Conservation (phyloP, 2,888 invertebrate species). For the Apocheima hispidaria region DNA sequence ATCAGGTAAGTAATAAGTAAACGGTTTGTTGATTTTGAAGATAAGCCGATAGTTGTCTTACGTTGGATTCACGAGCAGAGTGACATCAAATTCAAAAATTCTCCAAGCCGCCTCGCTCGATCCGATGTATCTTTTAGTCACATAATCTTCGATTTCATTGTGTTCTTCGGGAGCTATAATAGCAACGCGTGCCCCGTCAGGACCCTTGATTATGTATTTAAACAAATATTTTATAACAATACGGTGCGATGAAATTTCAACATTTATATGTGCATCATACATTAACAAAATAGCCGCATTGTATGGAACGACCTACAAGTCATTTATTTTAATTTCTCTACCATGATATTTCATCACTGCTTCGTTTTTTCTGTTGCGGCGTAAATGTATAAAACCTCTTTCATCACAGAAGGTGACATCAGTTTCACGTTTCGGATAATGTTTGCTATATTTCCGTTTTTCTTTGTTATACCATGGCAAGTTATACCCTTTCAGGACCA, state of each 20-base stretch:
- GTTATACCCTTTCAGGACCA: constrained; percentile 9
- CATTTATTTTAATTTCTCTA: not conserved
- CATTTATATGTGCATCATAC: constrained; percentile 5
- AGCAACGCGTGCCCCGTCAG: constrained; percentile 20
- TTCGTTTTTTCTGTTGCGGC: constrained; percentile 11
- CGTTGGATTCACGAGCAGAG: constrained; percentile 21
- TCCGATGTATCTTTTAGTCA: constrained; percentile 18
- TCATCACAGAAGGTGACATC: constrained; percentile 4
- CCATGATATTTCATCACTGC: not conserved
- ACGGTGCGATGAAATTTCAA: constrained; percentile 12
- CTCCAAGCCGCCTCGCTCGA: constrained; percentile 25
- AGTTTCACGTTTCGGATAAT: constrained; percentile 13
- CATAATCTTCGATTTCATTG: not conserved
- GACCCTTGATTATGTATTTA: constrained; percentile 11
- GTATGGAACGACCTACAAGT: not conserved
- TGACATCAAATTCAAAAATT: constrained; percentile 16
- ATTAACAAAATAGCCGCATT: not conserved
- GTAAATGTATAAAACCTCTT: constrained; percentile 8
- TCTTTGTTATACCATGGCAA: constrained; percentile 9
- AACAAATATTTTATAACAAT: not conserved
- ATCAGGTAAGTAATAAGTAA: constrained; percentile 13
- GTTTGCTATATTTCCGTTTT: constrained; percentile 11
- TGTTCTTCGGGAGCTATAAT: not conserved
- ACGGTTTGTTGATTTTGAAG: constrained; percentile 8
- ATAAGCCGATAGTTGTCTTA: constrained; percentile 5